Base-by-base conservation (phyloP, 2,797 vertebrate species). In the Takifugu rubripes region DNA sequence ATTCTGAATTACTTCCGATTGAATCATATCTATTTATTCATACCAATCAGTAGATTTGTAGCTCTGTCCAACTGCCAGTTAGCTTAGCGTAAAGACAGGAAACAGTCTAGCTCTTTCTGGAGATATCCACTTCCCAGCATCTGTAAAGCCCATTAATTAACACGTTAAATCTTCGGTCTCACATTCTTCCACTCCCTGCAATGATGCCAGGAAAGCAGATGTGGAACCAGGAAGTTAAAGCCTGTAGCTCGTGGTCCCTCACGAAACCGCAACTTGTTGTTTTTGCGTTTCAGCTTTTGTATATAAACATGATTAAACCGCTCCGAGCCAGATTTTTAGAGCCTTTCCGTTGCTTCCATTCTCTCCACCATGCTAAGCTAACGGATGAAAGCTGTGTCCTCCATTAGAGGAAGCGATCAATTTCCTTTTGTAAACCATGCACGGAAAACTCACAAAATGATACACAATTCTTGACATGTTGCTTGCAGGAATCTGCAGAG, bases 51-150 rank as follows among this genome's bases (percentile, higher is more conserved):
- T 46, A 17, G 15, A 46, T 46, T 6, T 21, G 3, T 9, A 46
- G 44, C 17, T 60, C 40, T 40, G n/a, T 9, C 16, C 25, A 1
- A 15, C 45, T 31, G 12, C 24, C 15, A 24, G 25, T 52, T 50
- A 57, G 40, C 33, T 56, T 43, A 52, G 51, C 43, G 33, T 52
- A 56, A 68, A 43, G 46, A 54, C 17, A 26, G 40, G 16, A 61
- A 62, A 51, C 25, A 42, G 43, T 15, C 8, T n/a, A 27, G 14
- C 49, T 43, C n/a, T 36, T 26, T 21, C 7, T 42, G 15, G 47
- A 59, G 21, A 5, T 16, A 58, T 54, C 31, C 7, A 9, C 33
- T 21, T 14, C 29, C 29, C 27, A 26, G 11, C 27, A 14, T 10
- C 17, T 51, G 17, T 36, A 25, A 50, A 52, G 31, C 46, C 57